Evolutionary conservation across 2,113 vertebrate genomes (phyloP), one percentile per base, ranked within the genome.

Genomic region (Pholis gunnellus): DNA sequence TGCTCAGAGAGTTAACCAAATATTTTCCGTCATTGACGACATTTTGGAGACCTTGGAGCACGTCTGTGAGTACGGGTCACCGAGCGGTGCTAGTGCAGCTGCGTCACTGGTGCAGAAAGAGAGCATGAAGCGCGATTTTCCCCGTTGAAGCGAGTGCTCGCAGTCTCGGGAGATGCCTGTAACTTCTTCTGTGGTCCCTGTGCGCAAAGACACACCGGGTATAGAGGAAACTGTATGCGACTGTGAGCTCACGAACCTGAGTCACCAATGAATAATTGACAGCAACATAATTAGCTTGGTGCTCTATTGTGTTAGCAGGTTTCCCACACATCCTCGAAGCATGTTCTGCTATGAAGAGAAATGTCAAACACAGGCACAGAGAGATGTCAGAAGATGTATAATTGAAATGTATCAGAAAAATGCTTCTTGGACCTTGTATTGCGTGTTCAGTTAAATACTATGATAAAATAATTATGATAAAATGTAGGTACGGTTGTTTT

Each of bases 191-290:
- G 88, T 90, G 90, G 89, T 89, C 87, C 60, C 83, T 79, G 74
- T 67, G 50, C 84, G 85, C 84, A 48, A 79, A 89, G 83, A 91
- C 78, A 90, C 52, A 82, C 75, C 38, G 68, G 72, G 38, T 71
- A 31, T 91, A 80, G 73, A 87, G 64, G 81, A 92, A 89, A 89
- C 87, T 61, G 78, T 87, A 78, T 82, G 79, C 82, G 80, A 76
- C 75, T 87, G 79, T 52, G 9, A 86, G 84, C 89, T 87, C 57
- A 87, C 69, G 36, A 91, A 90, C 86, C 88, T 89, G 80, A 90
- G 78, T 90, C 80, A 79, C 80, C 54, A 18, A 88, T 95, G 81
- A 95, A 94, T 95, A 90, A 94, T 94, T 94, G 87, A 95, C 91
- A 86, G 79, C 79, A 85, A 93, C 91, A 94, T 93, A 94, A 95